Conservation (phyloP, 2,113 vertebrate species). For the Psilopsiagon aymara region DNA sequence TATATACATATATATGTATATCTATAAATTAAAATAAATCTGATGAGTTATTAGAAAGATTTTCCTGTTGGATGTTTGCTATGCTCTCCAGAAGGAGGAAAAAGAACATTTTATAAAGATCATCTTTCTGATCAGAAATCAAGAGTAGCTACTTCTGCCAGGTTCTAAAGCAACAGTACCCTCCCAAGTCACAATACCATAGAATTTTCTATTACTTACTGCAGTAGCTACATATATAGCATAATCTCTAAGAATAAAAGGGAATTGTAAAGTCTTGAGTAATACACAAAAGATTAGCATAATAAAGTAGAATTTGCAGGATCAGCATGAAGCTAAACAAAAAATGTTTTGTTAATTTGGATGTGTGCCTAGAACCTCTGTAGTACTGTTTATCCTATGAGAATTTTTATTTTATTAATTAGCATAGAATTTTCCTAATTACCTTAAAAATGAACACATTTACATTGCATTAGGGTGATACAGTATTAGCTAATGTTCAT, state of each 20-base stretch:
- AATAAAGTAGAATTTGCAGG: not conserved
- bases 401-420: not conserved
- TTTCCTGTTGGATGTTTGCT: not conserved
- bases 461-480: not conserved
- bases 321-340: not conserved
- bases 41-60: not conserved
- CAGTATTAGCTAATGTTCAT: not conserved
- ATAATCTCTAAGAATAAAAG: not conserved
- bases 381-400: not conserved
- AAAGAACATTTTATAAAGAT: not conserved
- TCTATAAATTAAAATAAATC: not conserved
- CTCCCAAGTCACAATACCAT: not conserved
- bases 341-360: not conserved
- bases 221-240: not conserved
- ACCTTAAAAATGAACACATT: not conserved
- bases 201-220: not conserved
- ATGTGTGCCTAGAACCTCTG: not conserved
- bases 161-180: not conserved
- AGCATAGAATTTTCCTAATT: slow-evolving; percentile 28
- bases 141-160: not conserved
- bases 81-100: not conserved
- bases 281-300: not conserved
- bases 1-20: too few relatives aligned
- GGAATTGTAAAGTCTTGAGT: not conserved
- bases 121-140: not conserved